A percentile compares a stretch with the other conserved stretches of the same genome.
phyloP scores from a whole-genome alignment of 2,888 invertebrate genomes.

The Apodemia duryi region DNA sequence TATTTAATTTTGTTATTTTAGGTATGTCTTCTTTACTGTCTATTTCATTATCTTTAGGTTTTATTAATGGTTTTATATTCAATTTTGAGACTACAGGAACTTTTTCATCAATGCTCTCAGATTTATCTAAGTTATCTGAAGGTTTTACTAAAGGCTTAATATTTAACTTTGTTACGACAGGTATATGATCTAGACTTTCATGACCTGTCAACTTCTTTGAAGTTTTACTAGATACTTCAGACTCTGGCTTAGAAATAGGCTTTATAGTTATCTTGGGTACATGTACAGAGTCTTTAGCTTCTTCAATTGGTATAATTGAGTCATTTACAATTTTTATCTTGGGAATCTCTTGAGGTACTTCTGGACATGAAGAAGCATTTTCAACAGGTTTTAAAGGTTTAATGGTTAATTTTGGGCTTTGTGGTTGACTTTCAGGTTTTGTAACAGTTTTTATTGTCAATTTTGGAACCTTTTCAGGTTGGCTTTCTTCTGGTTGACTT shows the following conservation, averaged over 20 bases:
- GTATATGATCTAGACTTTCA: constrained; percentile 58
- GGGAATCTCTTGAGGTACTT: constrained; percentile 37
- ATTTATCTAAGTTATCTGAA: constrained; percentile 49
- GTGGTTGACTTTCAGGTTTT: constrained; percentile 59
- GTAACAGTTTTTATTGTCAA: constrained; percentile 64
- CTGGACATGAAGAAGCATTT: constrained; percentile 35
- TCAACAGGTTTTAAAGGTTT: constrained; percentile 68
- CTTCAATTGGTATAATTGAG: constrained; percentile 24
- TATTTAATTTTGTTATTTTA: constrained; percentile 76
- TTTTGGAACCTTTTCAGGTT: constrained; percentile 63
- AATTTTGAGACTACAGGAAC: constrained; percentile 77
- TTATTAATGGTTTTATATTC: constrained; percentile 75
- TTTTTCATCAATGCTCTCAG: constrained; percentile 54
- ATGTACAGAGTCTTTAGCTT: constrained; percentile 56
- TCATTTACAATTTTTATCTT: constrained; percentile 54
- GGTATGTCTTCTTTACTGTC: constrained; percentile 68
- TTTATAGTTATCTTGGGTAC: constrained; percentile 81
- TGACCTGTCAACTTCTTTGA: constrained; percentile 25
- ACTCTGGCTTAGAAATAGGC: constrained; percentile 57
- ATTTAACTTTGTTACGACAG: constrained; percentile 65
- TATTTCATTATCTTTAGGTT: constrained; percentile 70
- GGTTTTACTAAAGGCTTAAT: constrained; percentile 72
- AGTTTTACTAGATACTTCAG: constrained; percentile 42
- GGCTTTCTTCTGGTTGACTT: constrained; percentile 57
- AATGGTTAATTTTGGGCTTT: constrained; percentile 72